phyloP scores from a whole-genome alignment of 2,113 vertebrate genomes.

The Indicator indicator region DNA sequence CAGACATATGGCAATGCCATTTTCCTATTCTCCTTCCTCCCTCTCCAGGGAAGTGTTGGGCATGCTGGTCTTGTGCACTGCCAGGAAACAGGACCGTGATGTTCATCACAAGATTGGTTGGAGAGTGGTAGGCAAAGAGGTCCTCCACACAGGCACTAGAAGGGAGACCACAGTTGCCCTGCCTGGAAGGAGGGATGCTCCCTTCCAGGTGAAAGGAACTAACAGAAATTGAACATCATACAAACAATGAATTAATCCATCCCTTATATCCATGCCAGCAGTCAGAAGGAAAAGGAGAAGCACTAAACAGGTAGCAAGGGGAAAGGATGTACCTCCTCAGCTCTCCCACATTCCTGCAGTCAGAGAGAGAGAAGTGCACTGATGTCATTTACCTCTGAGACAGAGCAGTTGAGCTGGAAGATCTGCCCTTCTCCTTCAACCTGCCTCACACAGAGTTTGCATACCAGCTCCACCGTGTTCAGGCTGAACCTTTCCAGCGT shows the following conservation, averaged over 20 bases:
- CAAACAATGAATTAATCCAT: neutral
- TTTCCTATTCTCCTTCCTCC: neutral
- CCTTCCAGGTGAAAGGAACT: neutral
- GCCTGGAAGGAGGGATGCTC: neutral
- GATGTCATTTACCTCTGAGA: conserved; percentile 85
- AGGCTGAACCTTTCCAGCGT: conserved; percentile 89
- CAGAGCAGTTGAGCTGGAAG: conserved; percentile 90
- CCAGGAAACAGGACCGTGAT: neutral
- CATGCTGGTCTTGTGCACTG: neutral
- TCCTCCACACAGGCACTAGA: neutral
- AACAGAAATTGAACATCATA: neutral
- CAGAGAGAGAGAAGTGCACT: neutral
- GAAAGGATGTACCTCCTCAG: neutral
- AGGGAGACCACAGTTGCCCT: neutral
- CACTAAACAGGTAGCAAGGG: neutral
- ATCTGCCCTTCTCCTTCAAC: conserved; percentile 96
- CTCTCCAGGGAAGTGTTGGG: neutral
- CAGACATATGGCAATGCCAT: neutral
- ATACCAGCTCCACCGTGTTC: conserved; percentile 86
- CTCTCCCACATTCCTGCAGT: neutral
- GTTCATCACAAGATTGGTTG: neutral
- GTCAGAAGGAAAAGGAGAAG: neutral
- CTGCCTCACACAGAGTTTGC: conserved; percentile 93
- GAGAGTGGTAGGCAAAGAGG: neutral
- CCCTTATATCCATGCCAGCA: neutral